These are phyloP conservation scores for Parascotia fuliginaria DNA, from an alignment of 2,888 invertebrate genomes.

Conservation along the genomic window DNA sequence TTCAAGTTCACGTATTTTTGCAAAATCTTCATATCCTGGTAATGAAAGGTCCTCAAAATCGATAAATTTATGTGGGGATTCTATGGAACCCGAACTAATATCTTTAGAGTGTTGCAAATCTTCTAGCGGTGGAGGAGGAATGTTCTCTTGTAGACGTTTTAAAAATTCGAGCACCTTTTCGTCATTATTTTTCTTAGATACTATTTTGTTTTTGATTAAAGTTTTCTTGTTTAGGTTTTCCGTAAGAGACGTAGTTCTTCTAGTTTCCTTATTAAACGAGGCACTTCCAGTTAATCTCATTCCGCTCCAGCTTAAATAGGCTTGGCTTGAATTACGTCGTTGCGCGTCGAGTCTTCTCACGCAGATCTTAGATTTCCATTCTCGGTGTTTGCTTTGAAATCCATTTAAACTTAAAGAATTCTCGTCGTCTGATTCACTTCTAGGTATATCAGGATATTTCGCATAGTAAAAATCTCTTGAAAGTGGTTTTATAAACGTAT, in stretches of 20 bases:
- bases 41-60: conserved; percentile 61
- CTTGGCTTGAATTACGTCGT: conserved; percentile 52
- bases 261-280: conserved; percentile 28
- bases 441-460: conserved; percentile 73
- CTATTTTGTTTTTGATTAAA: conserved; percentile 11
- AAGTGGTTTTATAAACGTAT: conserved; percentile 67
- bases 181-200: conserved; percentile 48
- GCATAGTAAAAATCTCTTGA: conserved; percentile 75
- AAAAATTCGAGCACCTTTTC: conserved; percentile 66
- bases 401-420: conserved; percentile 68
- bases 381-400: conserved; percentile 66
- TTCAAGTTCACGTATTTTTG: conserved; percentile 49
- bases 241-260: conserved; percentile 42
- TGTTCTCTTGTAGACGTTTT: conserved; percentile 61
- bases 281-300: conserved; percentile 46
- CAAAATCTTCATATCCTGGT: conserved; percentile 70
- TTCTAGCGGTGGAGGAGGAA: conserved; percentile 71
- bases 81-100: conserved; percentile 33
- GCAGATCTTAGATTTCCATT: conserved; percentile 72
- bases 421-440: conserved; percentile 81
- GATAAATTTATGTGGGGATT: conserved; percentile 32
- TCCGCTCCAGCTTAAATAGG: conserved; percentile 48
- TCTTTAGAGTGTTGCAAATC: conserved; percentile 37
- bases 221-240: conserved; percentile 31
- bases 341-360: conserved; percentile 60